Base-by-base conservation (phyloP, 2,888 invertebrate genomes). In the Strigamia transsilvanica region DNA sequence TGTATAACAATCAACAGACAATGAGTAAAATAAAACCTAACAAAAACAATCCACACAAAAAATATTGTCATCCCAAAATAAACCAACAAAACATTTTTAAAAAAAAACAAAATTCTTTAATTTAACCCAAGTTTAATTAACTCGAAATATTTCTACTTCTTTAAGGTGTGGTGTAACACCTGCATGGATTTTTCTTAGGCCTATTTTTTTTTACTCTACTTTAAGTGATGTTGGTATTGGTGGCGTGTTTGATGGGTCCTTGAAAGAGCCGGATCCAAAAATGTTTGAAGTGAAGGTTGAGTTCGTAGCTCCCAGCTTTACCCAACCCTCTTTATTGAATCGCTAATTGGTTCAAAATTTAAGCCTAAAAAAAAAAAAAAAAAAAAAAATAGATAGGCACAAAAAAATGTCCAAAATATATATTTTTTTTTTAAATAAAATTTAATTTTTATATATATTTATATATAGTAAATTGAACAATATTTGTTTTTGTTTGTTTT, bases 181-280 rank as follows among this genome's bases (percentile, higher is more conserved):
- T 61, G 61, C 10, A 5, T n/a, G 10, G 18, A 61, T 15, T 18
- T 18, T 18, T 61, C n/a, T 61, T 61, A 61, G 61, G 61, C 61
- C 61, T 61, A 61, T 21, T 61, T 61, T 61, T 61, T 61, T 10
- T 61, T 61, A 61, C 61, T 61, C 61, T n/a, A 61, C 23, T 61
- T 61, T 10, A n/a, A 61, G 61, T 61, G 61, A 23, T 23, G 61
- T 61, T 61, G 61, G 2, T 61, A 61, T 61, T 61, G 61, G 61
- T 61, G 61, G 61, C 61, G 61, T 61, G 61, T 61, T 61, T 61
- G 61, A 61, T 61, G 61, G 61, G 61, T 61, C 61, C 61, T 61
- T 61, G 61, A 61, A 61, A 61, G 61, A 61, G 61, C 61, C 61
- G 61, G 61, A 61, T 61, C 61, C 61, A 61, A 61, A 61, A 23